Percentiles rank a stretch among this genome's conserved stretches.
phyloP scores from a whole-genome alignment of 2,888 invertebrate species.

The Erebia palarica region DNA sequence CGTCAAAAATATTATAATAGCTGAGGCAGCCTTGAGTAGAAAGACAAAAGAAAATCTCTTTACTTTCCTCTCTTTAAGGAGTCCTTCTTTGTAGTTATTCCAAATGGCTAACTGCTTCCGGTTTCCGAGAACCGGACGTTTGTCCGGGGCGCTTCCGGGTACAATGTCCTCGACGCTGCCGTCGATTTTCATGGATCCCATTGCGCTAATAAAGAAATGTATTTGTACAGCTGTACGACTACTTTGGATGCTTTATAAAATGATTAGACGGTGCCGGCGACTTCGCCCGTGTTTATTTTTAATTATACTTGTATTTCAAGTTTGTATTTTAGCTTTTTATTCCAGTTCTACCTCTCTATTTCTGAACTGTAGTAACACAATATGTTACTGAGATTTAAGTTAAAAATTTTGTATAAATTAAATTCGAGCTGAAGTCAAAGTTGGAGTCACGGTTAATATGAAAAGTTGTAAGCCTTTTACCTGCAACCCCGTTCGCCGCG shows the following conservation, averaged over 20 bases:
- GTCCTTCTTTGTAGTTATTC: slow-evolving; percentile 45
- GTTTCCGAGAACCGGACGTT: slow-evolving; percentile 67
- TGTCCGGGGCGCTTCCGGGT: slow-evolving; percentile 57
- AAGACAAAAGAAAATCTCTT: slow-evolving; percentile 10
- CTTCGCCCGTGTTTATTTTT: too few species aligned
- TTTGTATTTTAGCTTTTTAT: too few species aligned
- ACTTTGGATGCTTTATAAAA: neutral
- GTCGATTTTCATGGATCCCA: slow-evolving; percentile 29
- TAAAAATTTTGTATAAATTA: slow-evolving; percentile 16
- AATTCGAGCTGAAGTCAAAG: slow-evolving; percentile 11
- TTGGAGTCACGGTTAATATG: slow-evolving; percentile 16
- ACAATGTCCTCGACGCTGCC: slow-evolving; percentile 45
- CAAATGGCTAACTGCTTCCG: slow-evolving; percentile 70
- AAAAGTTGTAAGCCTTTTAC: slow-evolving; percentile 21
- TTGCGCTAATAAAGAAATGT: slow-evolving; percentile 14
- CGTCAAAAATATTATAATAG: too few species aligned
- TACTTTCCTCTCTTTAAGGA: neutral
- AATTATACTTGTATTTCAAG: too few species aligned
- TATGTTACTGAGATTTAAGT: neutral
- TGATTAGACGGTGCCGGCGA: neutral
- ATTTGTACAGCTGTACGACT: neutral
- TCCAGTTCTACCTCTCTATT: neutral
- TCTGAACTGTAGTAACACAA: neutral
- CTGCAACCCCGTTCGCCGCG: slow-evolving; percentile 4
- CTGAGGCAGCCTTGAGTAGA: neutral